Evolutionary conservation across 2,888 invertebrate genomes (phyloP).

Genomic region (Spisula subtruncata): DNA sequence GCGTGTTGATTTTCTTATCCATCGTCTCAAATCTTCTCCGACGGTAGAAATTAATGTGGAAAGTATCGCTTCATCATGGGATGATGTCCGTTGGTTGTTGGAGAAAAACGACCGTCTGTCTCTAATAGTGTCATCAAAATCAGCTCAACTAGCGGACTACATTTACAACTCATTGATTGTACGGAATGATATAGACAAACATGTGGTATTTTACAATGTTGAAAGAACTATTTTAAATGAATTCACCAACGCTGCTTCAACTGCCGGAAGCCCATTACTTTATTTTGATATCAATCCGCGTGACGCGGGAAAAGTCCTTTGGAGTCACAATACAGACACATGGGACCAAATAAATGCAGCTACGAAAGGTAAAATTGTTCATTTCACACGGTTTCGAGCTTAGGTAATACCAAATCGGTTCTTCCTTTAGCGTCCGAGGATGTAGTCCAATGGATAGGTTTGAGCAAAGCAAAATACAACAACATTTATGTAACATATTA

Average conservation of each 20-base stretch:
- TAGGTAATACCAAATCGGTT: no score
- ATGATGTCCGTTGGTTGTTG: conserved; percentile 71
- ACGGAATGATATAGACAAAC: conserved; percentile 73
- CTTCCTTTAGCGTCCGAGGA: no score
- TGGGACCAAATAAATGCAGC: conserved; percentile 90
- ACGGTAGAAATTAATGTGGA: conserved; percentile 58
- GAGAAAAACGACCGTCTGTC: conserved; percentile 57
- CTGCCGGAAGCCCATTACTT: conserved; percentile 77
- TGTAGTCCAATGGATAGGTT: no score
- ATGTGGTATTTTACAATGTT: conserved; percentile 73
- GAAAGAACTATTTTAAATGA: conserved; percentile 59
- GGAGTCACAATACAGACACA: conserved; percentile 96
- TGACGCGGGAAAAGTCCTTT: conserved; percentile 92
- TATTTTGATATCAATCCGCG: conserved; percentile 89
- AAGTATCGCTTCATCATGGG: conserved; percentile 66
- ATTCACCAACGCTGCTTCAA: conserved; percentile 66
- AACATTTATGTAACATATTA: no score
- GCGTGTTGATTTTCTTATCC: conserved; percentile 30
- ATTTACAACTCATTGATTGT: conserved; percentile 71
- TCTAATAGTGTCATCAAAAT: conserved; percentile 67
- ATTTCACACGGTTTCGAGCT: neutral
- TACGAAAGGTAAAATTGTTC: conserved; percentile 88
- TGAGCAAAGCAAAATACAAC: no score
- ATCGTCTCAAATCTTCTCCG: neutral
- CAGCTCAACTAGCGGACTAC: conserved; percentile 46